Evolutionary conservation across 2,888 invertebrate genomes (phyloP).

Genomic region (Drosophila buzzatii): DNA sequence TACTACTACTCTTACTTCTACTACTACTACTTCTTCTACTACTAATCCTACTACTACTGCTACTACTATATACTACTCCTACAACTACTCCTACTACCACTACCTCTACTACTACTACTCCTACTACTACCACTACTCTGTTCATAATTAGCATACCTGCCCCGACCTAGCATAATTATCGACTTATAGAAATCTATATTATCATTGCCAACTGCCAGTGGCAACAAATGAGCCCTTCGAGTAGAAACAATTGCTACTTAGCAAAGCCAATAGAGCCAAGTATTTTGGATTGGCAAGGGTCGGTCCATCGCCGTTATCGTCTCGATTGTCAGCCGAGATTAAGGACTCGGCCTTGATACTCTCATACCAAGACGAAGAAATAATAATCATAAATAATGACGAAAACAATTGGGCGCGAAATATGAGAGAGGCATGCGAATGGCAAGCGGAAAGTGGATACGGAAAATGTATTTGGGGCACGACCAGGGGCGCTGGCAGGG

Average conservation of each 20-base stretch:
- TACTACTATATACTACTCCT: too few relatives aligned
- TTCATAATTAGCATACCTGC: not conserved
- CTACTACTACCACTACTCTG: not conserved
- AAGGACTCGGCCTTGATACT: constrained; percentile 11
- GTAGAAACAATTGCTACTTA: constrained; percentile 10
- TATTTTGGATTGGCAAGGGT: constrained; percentile 17
- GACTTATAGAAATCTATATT: not conserved
- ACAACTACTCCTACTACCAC: too few relatives aligned
- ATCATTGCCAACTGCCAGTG: not conserved
- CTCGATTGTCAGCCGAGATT: constrained; percentile 31
- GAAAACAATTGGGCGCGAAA: constrained; percentile 43
- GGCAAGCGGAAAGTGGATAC: not conserved
- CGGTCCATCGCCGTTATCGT: constrained; percentile 6
- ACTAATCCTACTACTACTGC: too few relatives aligned
- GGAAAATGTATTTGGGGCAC: constrained; percentile 13
- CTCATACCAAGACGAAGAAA: constrained; percentile 9
- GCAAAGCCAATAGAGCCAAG: constrained; percentile 7
- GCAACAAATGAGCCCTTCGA: not conserved
- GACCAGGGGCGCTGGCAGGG: not conserved
- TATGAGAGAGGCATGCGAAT: constrained; percentile 32
- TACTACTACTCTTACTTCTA: too few relatives aligned
- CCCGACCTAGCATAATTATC: not conserved
- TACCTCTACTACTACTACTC: not conserved
- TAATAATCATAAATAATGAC: constrained; percentile 44
- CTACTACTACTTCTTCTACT: too few relatives aligned